Percentiles rank a stretch among this genome's conserved stretches.
These are phyloP conservation scores for Lepas anatifera DNA, from an alignment of 2,888 invertebrate species.

Conservation along the genomic window DNA sequence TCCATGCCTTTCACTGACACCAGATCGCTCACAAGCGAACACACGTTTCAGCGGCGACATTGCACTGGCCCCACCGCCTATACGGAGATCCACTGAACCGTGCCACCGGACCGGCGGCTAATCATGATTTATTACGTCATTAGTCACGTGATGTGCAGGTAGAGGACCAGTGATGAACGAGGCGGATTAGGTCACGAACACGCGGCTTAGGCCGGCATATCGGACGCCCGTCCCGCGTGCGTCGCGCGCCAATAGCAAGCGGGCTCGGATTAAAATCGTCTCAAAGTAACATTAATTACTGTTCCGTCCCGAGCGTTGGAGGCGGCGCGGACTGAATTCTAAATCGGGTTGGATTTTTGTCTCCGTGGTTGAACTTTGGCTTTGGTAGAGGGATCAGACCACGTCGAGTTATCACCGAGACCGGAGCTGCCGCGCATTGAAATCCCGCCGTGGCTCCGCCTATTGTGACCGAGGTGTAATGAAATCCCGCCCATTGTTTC, in stretches of 20 bases:
- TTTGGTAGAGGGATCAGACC: too few species aligned
- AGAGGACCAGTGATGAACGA: slow-evolving; percentile 6
- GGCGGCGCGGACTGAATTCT: neutral
- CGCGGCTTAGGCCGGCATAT: neutral
- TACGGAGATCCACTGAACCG: neutral
- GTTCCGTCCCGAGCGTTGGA: neutral
- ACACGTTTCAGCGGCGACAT: neutral
- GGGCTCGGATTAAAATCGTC: neutral
- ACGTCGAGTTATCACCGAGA: neutral
- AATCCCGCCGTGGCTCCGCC: neutral
- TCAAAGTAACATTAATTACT: slow-evolving; percentile 11
- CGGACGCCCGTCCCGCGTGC: neutral
- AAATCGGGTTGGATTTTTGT: slow-evolving; percentile 7
- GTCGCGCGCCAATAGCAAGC: neutral
- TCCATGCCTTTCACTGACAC: too few species aligned
- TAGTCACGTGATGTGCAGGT: slow-evolving; percentile 12
- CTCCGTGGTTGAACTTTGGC: neutral
- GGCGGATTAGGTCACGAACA: slow-evolving; percentile 9
- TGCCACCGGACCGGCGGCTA: neutral
- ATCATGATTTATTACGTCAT: slow-evolving; percentile 11
- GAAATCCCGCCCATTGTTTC: slow-evolving; percentile 1
- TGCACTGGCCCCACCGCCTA: neutral
- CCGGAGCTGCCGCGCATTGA: neutral
- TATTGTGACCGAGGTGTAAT: neutral
- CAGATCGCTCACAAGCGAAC: too few species aligned